Conservation (phyloP, 2,797 vertebrate genomes). For the Sebastes matsubarae region DNA sequence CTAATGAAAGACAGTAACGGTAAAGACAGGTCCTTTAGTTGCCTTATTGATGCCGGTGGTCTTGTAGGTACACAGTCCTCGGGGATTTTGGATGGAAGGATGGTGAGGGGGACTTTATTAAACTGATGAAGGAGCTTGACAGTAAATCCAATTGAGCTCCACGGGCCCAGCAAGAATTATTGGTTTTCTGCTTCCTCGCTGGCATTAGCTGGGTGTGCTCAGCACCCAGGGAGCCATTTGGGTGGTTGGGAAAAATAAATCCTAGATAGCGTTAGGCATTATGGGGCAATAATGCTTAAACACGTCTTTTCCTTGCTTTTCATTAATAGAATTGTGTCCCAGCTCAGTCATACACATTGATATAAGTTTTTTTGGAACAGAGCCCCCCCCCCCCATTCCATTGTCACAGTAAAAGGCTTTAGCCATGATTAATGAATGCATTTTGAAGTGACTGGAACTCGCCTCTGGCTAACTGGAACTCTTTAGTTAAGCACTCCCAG, state of each 20-base stretch:
- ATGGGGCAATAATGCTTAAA: slow-evolving; percentile 80
- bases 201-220: slow-evolving; percentile 69
- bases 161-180: slow-evolving; percentile 66
- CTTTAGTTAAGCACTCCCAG: slow-evolving; percentile 39
- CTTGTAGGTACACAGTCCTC: slow-evolving; percentile 46
- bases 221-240: slow-evolving; percentile 73
- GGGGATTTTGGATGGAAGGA: slow-evolving; percentile 13
- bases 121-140: slow-evolving; percentile 75
- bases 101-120: slow-evolving; percentile 74
- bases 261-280: slow-evolving; percentile 71
- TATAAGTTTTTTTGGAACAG: slow-evolving; percentile 38
- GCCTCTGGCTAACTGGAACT: slow-evolving; percentile 39
- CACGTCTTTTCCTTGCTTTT: slow-evolving; percentile 59
- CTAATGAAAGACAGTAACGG: slow-evolving; percentile 26
- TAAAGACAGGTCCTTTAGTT: slow-evolving; percentile 17
- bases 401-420: slow-evolving; percentile 35
- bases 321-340: slow-evolving; percentile 75
- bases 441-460: slow-evolving; percentile 31
- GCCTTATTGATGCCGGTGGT: slow-evolving; percentile 36
- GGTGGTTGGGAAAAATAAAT: slow-evolving; percentile 72
- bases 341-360: slow-evolving; percentile 62
- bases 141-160: slow-evolving; percentile 77
- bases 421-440: slow-evolving; percentile 44
- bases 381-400: background rate
- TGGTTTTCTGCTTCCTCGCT: slow-evolving; percentile 71